Evolutionary conservation across 2,797 vertebrate species (phyloP).

Genomic region (Macroramphosus scolopax): DNA sequence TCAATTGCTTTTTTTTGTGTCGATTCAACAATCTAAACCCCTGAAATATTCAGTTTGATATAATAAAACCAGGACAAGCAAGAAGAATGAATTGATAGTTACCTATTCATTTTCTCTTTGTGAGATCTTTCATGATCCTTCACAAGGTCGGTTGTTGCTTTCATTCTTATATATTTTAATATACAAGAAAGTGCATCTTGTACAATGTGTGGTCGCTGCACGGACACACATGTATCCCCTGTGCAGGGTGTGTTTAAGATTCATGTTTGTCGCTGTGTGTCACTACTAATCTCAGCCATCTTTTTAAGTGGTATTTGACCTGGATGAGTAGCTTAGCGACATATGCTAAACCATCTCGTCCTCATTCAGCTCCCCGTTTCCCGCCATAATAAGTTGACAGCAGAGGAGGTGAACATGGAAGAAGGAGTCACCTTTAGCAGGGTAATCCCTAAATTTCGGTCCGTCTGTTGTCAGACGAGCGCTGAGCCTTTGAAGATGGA

Average conservation of each 20-base stretch:
- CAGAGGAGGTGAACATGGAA: conserved; percentile 3
- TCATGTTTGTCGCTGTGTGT: conserved; percentile 21
- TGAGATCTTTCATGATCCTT: too few species aligned
- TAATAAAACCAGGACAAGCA: too few species aligned
- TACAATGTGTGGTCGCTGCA: too few species aligned
- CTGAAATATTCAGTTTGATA: too few species aligned
- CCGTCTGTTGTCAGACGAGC: conserved; percentile 7
- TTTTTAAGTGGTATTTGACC: conserved; percentile 67
- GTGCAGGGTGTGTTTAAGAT: conserved; percentile 3
- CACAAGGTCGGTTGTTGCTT: neutral
- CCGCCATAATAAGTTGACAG: conserved; percentile 8
- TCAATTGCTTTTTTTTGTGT: too few species aligned
- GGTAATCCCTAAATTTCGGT: conserved; percentile 1
- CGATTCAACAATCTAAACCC: too few species aligned
- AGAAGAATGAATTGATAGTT: too few species aligned
- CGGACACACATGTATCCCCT: neutral
- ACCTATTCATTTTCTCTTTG: too few species aligned
- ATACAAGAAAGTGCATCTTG: too few species aligned
- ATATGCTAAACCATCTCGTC: conserved; percentile 32
- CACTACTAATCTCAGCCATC: conserved; percentile 59
- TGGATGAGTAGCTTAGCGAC: conserved; percentile 61
- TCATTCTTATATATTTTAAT: neutral
- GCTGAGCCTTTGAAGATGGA: conserved; percentile 25
- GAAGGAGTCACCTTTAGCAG: conserved; percentile 17
- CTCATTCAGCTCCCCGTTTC: conserved; percentile 11